Conservation (phyloP, 1,140 invertebrate species). For the Harpegnathos saltator region DNA sequence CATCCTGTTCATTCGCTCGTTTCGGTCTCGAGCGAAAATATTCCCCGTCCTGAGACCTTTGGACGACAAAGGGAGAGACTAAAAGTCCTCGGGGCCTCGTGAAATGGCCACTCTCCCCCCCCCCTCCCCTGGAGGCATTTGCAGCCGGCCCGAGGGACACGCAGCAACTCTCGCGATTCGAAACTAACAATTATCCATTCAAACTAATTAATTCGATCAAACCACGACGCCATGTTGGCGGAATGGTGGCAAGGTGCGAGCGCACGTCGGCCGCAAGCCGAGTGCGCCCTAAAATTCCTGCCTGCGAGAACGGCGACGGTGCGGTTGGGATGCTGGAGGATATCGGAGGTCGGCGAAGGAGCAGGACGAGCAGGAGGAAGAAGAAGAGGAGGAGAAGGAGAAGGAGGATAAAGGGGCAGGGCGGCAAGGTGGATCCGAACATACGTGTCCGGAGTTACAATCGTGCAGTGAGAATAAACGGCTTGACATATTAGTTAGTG, state of each 20-base stretch:
- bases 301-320: conserved; percentile 22
- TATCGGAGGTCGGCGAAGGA: conserved; percentile 18
- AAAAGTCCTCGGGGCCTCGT: too few species aligned
- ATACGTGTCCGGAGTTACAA: conserved; percentile 74
- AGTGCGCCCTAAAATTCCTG: conserved; percentile 46
- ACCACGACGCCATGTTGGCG: conserved; percentile 49
- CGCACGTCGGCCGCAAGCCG: conserved; percentile 29
- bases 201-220: conserved; percentile 56
- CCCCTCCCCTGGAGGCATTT: too few species aligned
- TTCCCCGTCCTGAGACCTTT: too few species aligned
- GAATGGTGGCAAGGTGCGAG: conserved; percentile 23
- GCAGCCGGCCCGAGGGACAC: too few species aligned
- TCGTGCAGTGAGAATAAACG: conserved; percentile 72
- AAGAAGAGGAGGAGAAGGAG: too few species aligned
- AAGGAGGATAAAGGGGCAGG: too few species aligned
- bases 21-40: too few species aligned
- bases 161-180: conserved; percentile 1
- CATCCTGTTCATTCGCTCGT: too few species aligned
- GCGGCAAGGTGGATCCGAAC: conserved; percentile 63
- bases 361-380: neutral
- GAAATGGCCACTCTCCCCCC: too few species aligned
- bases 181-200: conserved; percentile 40
- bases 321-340: conserved; percentile 44
- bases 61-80: too few species aligned
- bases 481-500: conserved; percentile 76